phyloP scores from a whole-genome alignment of 2,113 vertebrate species.

The Coreoperca whiteheadi region DNA sequence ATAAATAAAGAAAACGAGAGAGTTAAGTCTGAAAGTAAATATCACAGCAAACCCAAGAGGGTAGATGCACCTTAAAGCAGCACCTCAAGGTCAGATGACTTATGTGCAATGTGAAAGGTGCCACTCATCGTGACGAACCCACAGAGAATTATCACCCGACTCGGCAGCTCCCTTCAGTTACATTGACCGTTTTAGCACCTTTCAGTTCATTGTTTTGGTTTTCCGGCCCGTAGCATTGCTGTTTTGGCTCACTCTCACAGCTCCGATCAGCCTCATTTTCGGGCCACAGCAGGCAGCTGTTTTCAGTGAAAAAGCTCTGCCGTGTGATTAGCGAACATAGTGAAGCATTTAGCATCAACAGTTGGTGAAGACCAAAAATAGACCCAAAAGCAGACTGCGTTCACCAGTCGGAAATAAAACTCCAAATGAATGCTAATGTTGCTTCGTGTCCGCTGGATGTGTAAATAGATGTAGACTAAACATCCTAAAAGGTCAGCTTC shows the following conservation, averaged over 20 bases:
- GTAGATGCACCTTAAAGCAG: background rate
- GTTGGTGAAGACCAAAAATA: background rate
- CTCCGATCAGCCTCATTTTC: background rate
- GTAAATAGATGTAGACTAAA: too few relatives aligned
- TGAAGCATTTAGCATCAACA: background rate
- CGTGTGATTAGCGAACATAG: background rate
- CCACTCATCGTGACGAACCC: too few relatives aligned
- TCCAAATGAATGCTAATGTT: background rate
- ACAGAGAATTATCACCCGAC: too few relatives aligned
- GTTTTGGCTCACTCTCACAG: background rate
- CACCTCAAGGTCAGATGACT: background rate
- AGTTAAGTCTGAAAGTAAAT: background rate
- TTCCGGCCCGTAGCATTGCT: background rate
- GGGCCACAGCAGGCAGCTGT: background rate
- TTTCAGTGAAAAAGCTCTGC: too few relatives aligned
- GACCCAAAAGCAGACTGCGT: background rate
- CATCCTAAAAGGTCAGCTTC: background rate
- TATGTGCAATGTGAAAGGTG: too few relatives aligned
- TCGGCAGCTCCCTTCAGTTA: background rate
- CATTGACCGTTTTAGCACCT: background rate
- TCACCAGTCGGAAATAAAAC: background rate
- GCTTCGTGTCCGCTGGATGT: background rate
- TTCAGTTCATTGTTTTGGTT: background rate
- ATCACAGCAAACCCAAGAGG: background rate
- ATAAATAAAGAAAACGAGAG: background rate